phyloP scores from a whole-genome alignment of 2,888 invertebrate genomes.

The Blomia tropicalis region DNA sequence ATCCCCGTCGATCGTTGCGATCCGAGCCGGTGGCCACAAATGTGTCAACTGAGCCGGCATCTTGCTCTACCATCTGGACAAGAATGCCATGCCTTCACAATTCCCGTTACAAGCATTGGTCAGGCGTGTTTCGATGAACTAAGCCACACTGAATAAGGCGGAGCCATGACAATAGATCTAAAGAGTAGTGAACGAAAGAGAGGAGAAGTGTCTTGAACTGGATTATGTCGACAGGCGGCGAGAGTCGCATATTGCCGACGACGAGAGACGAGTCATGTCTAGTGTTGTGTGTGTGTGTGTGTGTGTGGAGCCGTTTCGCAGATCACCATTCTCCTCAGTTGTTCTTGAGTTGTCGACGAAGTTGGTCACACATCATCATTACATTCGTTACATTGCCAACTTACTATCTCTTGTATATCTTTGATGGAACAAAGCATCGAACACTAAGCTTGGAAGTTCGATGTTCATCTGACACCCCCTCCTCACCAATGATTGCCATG shows the following conservation, averaged over 20 bases:
- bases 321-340: neutral
- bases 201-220: neutral
- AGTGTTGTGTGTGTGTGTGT: too few species aligned
- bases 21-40: neutral
- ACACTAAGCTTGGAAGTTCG: too few species aligned
- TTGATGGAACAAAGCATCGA: too few species aligned
- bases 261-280: too few species aligned
- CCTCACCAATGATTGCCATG: too few species aligned
- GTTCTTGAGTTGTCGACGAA: neutral
- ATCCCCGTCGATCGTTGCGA: too few species aligned
- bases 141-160: conserved; percentile 1
- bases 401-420: too few species aligned
- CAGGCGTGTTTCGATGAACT: conserved; percentile 11
- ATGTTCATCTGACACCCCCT: too few species aligned
- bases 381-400: too few species aligned
- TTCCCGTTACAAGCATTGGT: conserved; percentile 13
- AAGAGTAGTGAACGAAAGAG: neutral
- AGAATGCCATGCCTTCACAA: conserved; percentile 3
- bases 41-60: neutral
- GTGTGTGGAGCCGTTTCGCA: neutral
- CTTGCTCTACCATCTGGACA: neutral
- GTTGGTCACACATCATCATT: neutral
- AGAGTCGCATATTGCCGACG: neutral
- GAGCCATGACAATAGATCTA: conserved; percentile 10
- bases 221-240: conserved; percentile 11